Evolutionary conservation across 2,888 invertebrate species (phyloP).

Genomic region (Drosophila ustulata): DNA sequence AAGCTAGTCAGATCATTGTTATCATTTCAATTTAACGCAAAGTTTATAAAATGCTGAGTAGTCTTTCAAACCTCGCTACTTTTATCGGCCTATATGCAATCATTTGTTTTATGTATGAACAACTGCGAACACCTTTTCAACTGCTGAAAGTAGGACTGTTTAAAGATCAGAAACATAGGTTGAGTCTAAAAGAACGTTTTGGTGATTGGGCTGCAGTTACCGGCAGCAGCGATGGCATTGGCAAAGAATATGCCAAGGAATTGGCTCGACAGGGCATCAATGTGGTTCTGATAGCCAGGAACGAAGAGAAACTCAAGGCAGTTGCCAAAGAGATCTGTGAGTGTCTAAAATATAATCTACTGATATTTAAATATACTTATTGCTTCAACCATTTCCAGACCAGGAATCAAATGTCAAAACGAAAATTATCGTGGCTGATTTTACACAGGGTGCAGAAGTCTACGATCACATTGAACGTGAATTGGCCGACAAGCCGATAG

Average conservation of each 20-base stretch:
- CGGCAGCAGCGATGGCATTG: slow-evolving; percentile 96
- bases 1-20: too few species aligned
- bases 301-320: slow-evolving; percentile 89
- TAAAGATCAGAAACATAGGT: slow-evolving; percentile 86
- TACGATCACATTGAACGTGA: slow-evolving; percentile 89
- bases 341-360: slow-evolving; percentile 88
- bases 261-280: slow-evolving; percentile 91
- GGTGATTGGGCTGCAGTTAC: slow-evolving; percentile 95
- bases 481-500: slow-evolving; percentile 90
- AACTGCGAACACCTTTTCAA: slow-evolving; percentile 83
- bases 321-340: slow-evolving; percentile 91
- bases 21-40: too few species aligned
- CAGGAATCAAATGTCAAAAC: slow-evolving; percentile 87
- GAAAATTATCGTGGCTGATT: slow-evolving; percentile 91
- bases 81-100: too few species aligned
- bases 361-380: background rate
- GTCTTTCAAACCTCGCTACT: too few species aligned
- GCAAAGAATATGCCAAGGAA: slow-evolving; percentile 93
- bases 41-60: too few species aligned
- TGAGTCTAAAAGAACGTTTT: slow-evolving; percentile 87
- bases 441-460: slow-evolving; percentile 89
- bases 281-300: slow-evolving; percentile 92
- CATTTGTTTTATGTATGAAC: slow-evolving; percentile 78
- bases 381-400: slow-evolving; percentile 77
- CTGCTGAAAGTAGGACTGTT: slow-evolving; percentile 76